Conservation (phyloP, 2,113 vertebrate species). For the Dendrocopos noguchii region DNA sequence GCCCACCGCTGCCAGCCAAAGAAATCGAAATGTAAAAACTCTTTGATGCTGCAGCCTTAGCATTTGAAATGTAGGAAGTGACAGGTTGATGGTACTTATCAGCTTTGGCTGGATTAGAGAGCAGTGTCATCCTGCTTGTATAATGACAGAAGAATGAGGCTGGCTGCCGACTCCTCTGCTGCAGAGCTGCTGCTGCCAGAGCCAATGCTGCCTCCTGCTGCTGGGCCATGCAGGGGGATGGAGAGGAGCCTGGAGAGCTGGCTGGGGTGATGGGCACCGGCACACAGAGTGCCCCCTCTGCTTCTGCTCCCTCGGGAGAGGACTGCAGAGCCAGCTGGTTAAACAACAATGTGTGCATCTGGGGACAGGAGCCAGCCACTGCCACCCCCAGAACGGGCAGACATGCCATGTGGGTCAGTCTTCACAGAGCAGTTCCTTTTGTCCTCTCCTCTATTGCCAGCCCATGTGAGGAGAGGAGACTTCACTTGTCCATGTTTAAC, state of each 20-base stretch:
- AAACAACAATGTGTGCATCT: background rate
- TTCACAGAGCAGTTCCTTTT: background rate
- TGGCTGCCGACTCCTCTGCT: constrained; percentile 75
- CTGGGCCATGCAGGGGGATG: constrained; percentile 9
- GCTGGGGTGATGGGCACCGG: fast-evolving
- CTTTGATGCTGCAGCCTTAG: constrained; percentile 88
- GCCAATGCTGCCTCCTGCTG: constrained; percentile 80
- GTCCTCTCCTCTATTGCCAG: background rate
- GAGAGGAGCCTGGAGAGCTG: background rate
- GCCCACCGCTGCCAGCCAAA: constrained; percentile 85
- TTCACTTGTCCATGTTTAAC: constrained; percentile 21
- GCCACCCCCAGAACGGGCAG: background rate
- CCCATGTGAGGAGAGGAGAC: background rate
- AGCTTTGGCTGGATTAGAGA: constrained; percentile 89
- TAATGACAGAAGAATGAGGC: constrained; percentile 87
- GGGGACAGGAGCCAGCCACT: background rate
- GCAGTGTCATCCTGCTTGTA: constrained; percentile 86
- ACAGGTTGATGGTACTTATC: constrained; percentile 90
- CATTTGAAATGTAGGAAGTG: constrained; percentile 91
- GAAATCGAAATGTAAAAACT: constrained; percentile 90
- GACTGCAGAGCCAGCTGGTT: background rate
- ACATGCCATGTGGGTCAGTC: fast-evolving
- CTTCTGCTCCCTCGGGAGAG: background rate
- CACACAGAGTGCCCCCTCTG: background rate
- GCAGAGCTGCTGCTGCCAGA: constrained; percentile 54